Evolutionary conservation across 2,888 invertebrate species (phyloP), one percentile per base, ranked within the genome.

Genomic region (Rotaria macrura): DNA sequence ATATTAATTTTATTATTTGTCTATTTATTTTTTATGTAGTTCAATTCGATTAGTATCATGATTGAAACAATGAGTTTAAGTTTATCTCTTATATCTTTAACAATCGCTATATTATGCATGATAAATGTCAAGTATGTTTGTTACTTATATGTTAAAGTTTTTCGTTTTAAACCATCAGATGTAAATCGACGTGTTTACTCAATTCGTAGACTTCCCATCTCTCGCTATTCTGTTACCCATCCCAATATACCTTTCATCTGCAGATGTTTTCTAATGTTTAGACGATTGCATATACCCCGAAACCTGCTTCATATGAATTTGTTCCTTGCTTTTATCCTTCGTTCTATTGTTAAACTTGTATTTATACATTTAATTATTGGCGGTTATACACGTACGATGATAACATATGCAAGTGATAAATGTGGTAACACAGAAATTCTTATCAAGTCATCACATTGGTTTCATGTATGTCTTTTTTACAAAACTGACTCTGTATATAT

Each of bases 251-350:
- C 65, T 17, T 20, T 65, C 38, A 34, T 65, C 17, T 65, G 65
- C 20, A 34, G 65, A 34, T 65, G 65, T 34, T 9, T 65, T 34
- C 65, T 65, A 12, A 65, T 20, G 20, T 65, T 65, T 65, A 65
- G 65, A 65, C 65, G 65, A 34, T 14, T 65, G 5, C 65, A 65
- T 65, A 34, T 65, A 34, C 65, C 65, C 65, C 65, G 65, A 34
- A 65, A 65, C 65, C 65, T 65, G 65, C 65, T 65, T 65, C 65
- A 65, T 65, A 65, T 65, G 34, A 34, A 65, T 65, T 34, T 65
- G 9, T 65, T 65, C 34, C 17, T 65, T 65, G 65, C 65, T 38
- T 65, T 65, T 34, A 65, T 65, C 7, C 34, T 65, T 34, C 65
- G 65, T 65, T 65, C 34, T 1, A 65, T 65, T 34, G 65, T 65